A percentile compares a stretch with the other conserved stretches of the same genome.
Conservation (phyloP, 2,797 vertebrate genomes). For the Rousettus madagascariensis region DNA sequence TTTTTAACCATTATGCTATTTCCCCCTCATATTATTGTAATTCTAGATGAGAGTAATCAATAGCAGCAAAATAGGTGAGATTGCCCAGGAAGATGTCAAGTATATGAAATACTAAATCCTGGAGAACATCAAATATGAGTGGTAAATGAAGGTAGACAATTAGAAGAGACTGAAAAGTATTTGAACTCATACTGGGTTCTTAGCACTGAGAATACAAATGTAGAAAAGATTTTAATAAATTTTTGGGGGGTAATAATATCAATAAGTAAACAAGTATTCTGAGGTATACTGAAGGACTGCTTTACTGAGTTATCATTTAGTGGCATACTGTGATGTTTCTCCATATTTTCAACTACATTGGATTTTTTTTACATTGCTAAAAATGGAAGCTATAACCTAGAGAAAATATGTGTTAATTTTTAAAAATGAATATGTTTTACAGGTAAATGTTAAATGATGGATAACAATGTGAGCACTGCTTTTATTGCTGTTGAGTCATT, state of each 20-base stretch:
- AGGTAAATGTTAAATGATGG: not conserved
- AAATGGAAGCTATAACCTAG: not conserved
- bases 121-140: not conserved
- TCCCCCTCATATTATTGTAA: not conserved
- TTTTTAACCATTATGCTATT: not conserved
- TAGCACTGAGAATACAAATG: not conserved
- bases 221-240: not conserved
- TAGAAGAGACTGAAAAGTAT: not conserved
- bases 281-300: not conserved
- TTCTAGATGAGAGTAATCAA: not conserved
- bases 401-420: not conserved
- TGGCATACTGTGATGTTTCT: not conserved
- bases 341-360: not conserved
- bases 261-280: not conserved
- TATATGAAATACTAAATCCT: not conserved
- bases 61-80: not conserved
- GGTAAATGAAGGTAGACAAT: not conserved
- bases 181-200: not conserved
- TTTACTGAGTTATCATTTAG: not conserved
- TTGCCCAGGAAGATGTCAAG: not conserved
- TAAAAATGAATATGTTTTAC: not conserved
- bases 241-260: constrained; percentile 11
- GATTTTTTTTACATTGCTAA: not conserved
- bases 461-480: not conserved
- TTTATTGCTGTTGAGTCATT: not conserved